Evolutionary conservation across 2,797 vertebrate genomes (phyloP), one percentile per base, ranked within the genome.

Genomic region (Oreochromis mossambicus): DNA sequence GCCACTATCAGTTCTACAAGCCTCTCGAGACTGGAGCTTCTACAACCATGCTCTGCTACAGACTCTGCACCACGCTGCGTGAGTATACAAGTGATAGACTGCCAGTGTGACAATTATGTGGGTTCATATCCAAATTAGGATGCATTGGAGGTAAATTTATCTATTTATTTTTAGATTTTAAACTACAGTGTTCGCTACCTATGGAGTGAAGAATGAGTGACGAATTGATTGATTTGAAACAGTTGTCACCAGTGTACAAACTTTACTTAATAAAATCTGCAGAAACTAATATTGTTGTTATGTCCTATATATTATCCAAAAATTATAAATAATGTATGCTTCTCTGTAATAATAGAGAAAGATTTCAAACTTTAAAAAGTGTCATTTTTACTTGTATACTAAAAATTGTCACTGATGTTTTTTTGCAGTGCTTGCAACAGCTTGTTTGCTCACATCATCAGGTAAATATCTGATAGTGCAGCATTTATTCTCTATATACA

Each of bases 341-440:
- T 77, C 34, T 77, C 8, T 55, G 8, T 9, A 24, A 54, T 68
- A 54, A 21, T 7, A 36, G 11, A 43, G 5, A 13, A 0, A 24
- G 2, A 36, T 63, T 79, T 79, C 8, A 50, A 21, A 17, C 29
- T 58, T 58, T 58, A 11, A 19, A 34, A 34, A 19, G 56, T 58
- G 29, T 19, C 1, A 34, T 58, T 32, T 58, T 58, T 34, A 1
- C 56, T 58, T 19, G 10, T 34, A 19, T 34, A 58, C 34, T 34
- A 19, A 58, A 55, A 6, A 29, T 3, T 8, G 5, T 4, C 29
- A 32, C 29, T 32, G 21, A 26, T 56, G 0, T 14, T 2, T 55
- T 77, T 77, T 46, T 76, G 6, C 52, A 94, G 92, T 84, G 77
- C 77, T 92, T 46, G 86, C 79, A 78, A 79, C 83, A 3, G 12